Base-by-base conservation (phyloP, 2,113 vertebrate genomes). In the Pseudorhombus dupliciocellatus region DNA sequence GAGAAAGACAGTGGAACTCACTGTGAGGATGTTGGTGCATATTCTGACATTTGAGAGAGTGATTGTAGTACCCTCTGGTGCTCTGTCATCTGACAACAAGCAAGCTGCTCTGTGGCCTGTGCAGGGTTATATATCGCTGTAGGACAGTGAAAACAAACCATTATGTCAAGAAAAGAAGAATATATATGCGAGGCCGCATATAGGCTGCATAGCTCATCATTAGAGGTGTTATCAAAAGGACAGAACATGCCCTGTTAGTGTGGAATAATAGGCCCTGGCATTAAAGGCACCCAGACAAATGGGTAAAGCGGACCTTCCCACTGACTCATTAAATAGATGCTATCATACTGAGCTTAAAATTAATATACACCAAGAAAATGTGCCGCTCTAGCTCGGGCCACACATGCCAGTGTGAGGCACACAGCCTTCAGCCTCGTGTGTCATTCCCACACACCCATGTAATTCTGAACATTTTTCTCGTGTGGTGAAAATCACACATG, bases 291-390 rank as follows among this genome's bases (percentile, higher is more conserved):
- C 26, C 30, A 73, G 52, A 85, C 62, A 81, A 84, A 82, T 69
- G 54, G 80, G 60, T 66, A 73, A 78, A 74, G 51, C 68, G 55
- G 64, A 78, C 75, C 75, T 75, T 81, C 83, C 78, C 77, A 82
- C 77, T 89, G 75, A 87, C 80, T 88, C 73, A 82, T 79, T 88
- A 91, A 90, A 89, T 86, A 91, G 86, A 90, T 83, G 84, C 64
- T 79, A 87, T 86, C 75, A 67, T 77, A 80, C 72, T 66, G 48
- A 70, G 70, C 59, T 71, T 8, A 53, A 70, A 79, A 87, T 87
- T 79, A 89, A 83, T 89, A 80, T 75, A 83, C 70, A 63, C 69
- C 72, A 71, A 48, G 66, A 83, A n/a, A 77, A 75, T 84, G 61
- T 75, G 67, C 63, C 10, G 63, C 79, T 70, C 83, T 69, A 75